Percentiles rank a stretch among this genome's conserved stretches.
Evolutionary conservation across 92 coral and sea anemone species (phyloP).

Genomic region (Phenganax marumi): DNA sequence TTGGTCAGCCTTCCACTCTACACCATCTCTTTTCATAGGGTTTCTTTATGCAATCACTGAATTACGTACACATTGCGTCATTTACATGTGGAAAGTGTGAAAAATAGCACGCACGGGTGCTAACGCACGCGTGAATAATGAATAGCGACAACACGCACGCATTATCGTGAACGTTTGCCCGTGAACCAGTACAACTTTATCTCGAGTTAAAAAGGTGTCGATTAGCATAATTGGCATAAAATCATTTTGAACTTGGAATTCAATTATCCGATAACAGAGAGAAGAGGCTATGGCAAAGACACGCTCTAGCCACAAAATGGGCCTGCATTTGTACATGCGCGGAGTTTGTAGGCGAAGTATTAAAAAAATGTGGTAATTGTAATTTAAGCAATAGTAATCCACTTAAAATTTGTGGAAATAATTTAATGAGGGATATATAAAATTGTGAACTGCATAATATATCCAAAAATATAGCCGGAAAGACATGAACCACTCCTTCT

Average conservation of each 20-base stretch:
- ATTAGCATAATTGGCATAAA: conserved; percentile 93
- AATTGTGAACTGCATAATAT: too few relatives aligned
- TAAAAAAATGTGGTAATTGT: neutral
- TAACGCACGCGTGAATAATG: neutral
- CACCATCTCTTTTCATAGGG: too few relatives aligned
- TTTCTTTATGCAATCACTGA: too few relatives aligned
- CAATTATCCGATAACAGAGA: conserved; percentile 74
- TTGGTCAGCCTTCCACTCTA: too few relatives aligned
- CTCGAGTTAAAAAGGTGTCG: conserved; percentile 90
- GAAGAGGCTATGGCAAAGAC: neutral
- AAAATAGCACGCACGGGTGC: neutral
- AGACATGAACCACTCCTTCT: neutral
- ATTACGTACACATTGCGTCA: too few relatives aligned
- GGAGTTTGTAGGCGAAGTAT: neutral
- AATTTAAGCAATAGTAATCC: neutral
- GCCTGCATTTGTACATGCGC: neutral
- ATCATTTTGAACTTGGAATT: conserved; percentile 94
- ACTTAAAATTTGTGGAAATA: too few relatives aligned
- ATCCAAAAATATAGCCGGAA: too few relatives aligned
- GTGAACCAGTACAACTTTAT: conserved; percentile 44
- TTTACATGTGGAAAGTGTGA: too few relatives aligned
- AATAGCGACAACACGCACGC: neutral
- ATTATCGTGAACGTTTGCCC: neutral
- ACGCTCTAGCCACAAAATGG: neutral
- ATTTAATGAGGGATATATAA: too few relatives aligned